These are phyloP conservation scores for Peromyscus melanophrys DNA, from an alignment of 2,797 vertebrate genomes.

Conservation along the genomic window DNA sequence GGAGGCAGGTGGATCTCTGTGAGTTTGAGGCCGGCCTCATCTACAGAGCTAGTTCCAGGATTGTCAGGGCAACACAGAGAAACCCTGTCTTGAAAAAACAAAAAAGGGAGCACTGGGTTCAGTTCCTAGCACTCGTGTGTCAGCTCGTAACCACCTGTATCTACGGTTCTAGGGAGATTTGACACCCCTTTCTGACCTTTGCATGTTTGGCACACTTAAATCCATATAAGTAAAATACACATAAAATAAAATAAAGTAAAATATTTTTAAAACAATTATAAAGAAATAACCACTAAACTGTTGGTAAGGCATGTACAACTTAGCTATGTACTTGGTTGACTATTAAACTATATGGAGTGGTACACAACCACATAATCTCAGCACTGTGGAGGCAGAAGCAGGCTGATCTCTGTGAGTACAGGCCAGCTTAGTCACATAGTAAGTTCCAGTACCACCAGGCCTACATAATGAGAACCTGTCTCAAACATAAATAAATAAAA, in stretches of 20 bases:
- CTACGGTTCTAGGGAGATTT: not conserved
- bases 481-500: not conserved
- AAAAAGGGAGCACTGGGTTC: not conserved
- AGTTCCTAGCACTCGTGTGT: not conserved
- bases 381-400: not conserved
- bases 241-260: not conserved
- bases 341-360: not conserved
- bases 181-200: not conserved
- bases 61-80: too few species aligned
- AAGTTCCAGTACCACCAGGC: not conserved
- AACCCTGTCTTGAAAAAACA: too few species aligned
- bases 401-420: not conserved
- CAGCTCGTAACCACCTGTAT: too few species aligned
- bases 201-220: not conserved
- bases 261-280: not conserved
- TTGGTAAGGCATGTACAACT: not conserved
- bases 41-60: not conserved
- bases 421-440: not conserved
- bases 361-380: not conserved
- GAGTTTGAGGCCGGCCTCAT: not conserved
- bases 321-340: not conserved
- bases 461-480: not conserved
- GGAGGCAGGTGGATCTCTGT: not conserved
- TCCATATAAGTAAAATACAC: not conserved
- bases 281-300: conserved; percentile 26